Evolutionary conservation across 2,113 vertebrate genomes (phyloP).

Genomic region (Perca flavescens): DNA sequence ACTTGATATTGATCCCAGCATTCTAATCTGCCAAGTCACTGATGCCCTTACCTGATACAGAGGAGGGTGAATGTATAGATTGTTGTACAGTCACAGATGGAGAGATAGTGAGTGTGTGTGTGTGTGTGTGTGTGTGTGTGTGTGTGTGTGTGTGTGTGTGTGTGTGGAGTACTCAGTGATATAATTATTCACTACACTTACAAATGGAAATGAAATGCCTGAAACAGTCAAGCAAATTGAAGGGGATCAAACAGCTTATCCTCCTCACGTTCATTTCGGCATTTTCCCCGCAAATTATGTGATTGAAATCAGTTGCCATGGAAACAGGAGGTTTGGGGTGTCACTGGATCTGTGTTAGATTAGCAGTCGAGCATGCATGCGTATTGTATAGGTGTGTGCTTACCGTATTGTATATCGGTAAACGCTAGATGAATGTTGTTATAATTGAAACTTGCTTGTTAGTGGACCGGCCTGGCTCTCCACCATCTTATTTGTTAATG

Average conservation of each 20-base stretch:
- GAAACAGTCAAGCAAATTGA: conserved; percentile 40
- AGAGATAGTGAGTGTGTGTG: conserved; percentile 28
- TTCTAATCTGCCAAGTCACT: conserved; percentile 74
- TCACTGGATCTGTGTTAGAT: conserved; percentile 34
- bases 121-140: conserved; percentile 3
- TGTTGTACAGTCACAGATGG: conserved; percentile 50
- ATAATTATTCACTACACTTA: conserved; percentile 19
- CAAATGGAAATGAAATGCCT: conserved; percentile 33
- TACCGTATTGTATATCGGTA: background rate
- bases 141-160: background rate
- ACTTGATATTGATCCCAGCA: conserved; percentile 76
- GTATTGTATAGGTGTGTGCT: conserved; percentile 10
- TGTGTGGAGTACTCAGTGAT: background rate
- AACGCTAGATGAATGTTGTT: conserved; percentile 26
- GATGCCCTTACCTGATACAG: conserved; percentile 79
- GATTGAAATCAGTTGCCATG: conserved; percentile 67
- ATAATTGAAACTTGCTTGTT: conserved; percentile 53
- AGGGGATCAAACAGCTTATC: conserved; percentile 58
- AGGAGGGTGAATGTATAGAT: conserved; percentile 59
- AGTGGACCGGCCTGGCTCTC: conserved; percentile 48
- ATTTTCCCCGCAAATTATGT: conserved; percentile 53
- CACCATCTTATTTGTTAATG: conserved; percentile 74
- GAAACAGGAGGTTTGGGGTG: conserved; percentile 57
- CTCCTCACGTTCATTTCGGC: conserved; percentile 41
- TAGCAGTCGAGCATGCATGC: background rate